Evolutionary conservation across 2,888 invertebrate species (phyloP).

Genomic region (Meiosimyza decipiens): DNA sequence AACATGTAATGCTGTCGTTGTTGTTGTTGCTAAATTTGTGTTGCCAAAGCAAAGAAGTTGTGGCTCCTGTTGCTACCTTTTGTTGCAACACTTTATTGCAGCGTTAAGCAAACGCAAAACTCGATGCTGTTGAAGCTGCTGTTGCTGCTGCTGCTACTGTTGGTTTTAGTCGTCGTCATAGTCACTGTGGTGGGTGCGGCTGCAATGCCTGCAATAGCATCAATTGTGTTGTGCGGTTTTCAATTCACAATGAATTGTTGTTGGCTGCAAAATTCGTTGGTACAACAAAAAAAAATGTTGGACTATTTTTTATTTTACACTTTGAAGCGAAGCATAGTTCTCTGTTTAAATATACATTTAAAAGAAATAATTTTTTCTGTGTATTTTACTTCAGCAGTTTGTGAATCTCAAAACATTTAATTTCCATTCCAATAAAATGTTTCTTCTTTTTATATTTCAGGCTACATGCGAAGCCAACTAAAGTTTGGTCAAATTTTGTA

Average conservation of each 20-base stretch:
- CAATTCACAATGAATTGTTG: slow-evolving; percentile 1
- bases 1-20: not conserved
- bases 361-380: too few relatives aligned
- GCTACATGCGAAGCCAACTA: not conserved
- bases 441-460: not conserved
- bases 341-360: too few relatives aligned
- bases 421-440: too few relatives aligned
- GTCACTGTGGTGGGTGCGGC: not conserved
- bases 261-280: slow-evolving; percentile 4
- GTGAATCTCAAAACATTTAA: too few relatives aligned
- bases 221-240: slow-evolving; percentile 5
- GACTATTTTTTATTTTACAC: too few relatives aligned
- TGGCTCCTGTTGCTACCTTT: not conserved
- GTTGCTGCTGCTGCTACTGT: slow-evolving; percentile 13
- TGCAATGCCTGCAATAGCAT: not conserved
- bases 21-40: not conserved
- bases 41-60: not conserved
- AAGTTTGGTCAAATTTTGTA: not conserved
- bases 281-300: too few relatives aligned
- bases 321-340: too few relatives aligned
- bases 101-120: not conserved
- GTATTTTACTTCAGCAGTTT: too few relatives aligned
- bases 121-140: slow-evolving; percentile 12
- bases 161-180: not conserved
- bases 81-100: not conserved